Base-by-base conservation (phyloP, 2,797 vertebrate species). In the Ceryle rudis region DNA sequence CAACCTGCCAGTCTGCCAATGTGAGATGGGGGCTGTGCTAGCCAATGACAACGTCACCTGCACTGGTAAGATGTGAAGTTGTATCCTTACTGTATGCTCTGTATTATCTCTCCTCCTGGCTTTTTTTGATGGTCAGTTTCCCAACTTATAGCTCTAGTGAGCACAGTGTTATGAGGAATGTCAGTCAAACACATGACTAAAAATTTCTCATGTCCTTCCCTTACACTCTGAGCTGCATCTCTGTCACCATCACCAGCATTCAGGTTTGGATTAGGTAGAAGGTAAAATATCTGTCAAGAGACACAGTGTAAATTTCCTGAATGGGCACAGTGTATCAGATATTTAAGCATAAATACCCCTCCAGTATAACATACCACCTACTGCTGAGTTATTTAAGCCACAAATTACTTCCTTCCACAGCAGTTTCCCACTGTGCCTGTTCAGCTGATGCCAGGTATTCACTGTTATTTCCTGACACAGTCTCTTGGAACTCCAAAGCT, bases 31-130 rank as follows among this genome's bases (percentile, higher is more conserved):
- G 14, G 98, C 98, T 81, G 97, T 98, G 85, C 98, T 99, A 44
- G 98, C 98, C 95, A 97, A 71, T 0, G 98, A 99, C 97, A 99
- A 99, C 2, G 60, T 99, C 74, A 99, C 99, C 28, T 99, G 99
- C 86, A 84, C 97, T 90, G 97, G 98, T 98, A 96, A 95, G 98
- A 14, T 20, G 29, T 28, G 37, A 33, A 51, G 26, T 69, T 86
- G 13, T 89, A 72, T 33, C 35, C n/a, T 73, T 14, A 22, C 2
- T 77, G 14, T 52, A 0, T 51, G 47, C n/a, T 75, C 74, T 64
- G 12, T 54, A 16, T 66, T 4, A 0, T 28, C 18, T 79, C 52
- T 85, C 19, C 35, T 82, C 35, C 33, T 64, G 60, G 31, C 9
- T 51, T 74, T 82, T 80, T 90, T 42, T 52, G 26, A 14, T 52